Evolutionary conservation across 2,797 vertebrate genomes (phyloP).

Genomic region (Anniella stebbinsi): DNA sequence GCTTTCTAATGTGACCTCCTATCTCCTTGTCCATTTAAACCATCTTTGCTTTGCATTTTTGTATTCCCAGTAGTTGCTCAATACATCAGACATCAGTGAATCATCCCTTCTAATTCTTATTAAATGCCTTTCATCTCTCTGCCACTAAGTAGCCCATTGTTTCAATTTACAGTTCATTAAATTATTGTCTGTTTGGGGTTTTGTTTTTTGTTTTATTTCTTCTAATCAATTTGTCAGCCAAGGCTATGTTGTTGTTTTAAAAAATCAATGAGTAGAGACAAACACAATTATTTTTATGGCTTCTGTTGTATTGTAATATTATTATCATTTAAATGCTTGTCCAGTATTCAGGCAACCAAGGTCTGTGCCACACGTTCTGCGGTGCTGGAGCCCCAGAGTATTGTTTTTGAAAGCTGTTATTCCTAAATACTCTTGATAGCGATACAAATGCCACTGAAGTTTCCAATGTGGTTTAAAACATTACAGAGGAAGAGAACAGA

Average conservation of each 20-base stretch:
- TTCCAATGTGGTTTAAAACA: constrained; percentile 63
- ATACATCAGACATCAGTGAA: constrained; percentile 45
- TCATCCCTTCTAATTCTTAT: constrained; percentile 63
- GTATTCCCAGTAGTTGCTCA: constrained; percentile 32
- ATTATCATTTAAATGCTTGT: constrained; percentile 70
- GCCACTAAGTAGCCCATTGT: constrained; percentile 70
- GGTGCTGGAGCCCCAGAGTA: constrained; percentile 66
- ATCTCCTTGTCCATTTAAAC: background rate
- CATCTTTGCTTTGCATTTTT: background rate
- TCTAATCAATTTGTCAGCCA: constrained; percentile 65
- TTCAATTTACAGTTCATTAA: constrained; percentile 72
- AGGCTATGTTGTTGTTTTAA: constrained; percentile 28
- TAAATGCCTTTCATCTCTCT: constrained; percentile 71
- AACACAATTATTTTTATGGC: constrained; percentile 71
- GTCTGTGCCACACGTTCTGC: constrained; percentile 62
- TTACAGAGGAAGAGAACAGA: constrained; percentile 24
- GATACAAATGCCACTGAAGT: constrained; percentile 64
- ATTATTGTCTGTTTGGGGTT: constrained; percentile 64
- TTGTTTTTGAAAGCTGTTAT: constrained; percentile 71
- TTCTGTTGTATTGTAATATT: constrained; percentile 68
- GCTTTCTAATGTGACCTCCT: background rate
- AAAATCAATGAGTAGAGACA: constrained; percentile 67
- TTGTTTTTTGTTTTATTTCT: constrained; percentile 58
- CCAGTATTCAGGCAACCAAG: constrained; percentile 66
- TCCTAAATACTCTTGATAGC: constrained; percentile 71